Evolutionary conservation across 92 coral and sea anemone species (phyloP).

Genomic region (Parazoanthus atlanticus): DNA sequence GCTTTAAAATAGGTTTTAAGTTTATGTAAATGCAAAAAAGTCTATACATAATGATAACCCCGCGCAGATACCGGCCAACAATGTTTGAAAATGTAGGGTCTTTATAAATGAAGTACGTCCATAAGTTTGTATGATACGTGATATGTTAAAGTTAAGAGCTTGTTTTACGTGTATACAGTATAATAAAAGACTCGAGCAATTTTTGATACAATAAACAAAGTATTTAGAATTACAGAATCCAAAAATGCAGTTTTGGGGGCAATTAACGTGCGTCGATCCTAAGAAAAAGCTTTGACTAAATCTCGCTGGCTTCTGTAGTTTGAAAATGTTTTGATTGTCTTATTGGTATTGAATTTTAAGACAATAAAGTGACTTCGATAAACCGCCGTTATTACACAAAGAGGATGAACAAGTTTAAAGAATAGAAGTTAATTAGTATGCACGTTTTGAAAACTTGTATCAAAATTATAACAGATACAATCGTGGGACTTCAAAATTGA

Average conservation of each 20-base stretch:
- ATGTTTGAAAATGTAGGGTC: no score
- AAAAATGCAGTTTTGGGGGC: slow-evolving; percentile 3
- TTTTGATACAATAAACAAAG: neutral
- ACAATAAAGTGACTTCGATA: neutral
- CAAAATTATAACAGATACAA: slow-evolving; percentile 23
- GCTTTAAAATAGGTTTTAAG: neutral
- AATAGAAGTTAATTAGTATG: slow-evolving; percentile 22
- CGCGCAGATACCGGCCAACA: no score
- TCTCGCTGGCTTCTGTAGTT: neutral
- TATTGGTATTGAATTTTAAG: neutral
- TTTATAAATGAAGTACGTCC: neutral
- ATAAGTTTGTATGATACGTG: neutral
- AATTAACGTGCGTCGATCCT: neutral
- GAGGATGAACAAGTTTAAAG: neutral
- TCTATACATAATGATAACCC: neutral
- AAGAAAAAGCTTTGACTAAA: neutral
- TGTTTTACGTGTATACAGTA: neutral
- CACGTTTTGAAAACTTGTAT: slow-evolving; percentile 6
- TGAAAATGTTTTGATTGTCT: neutral
- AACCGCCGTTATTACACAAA: no score
- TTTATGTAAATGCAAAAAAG: neutral
- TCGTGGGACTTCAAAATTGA: slow-evolving; percentile 23
- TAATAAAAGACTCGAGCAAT: neutral
- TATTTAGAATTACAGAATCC: neutral
- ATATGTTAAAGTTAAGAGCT: neutral